Percentiles rank a stretch among this genome's conserved stretches.
Conservation (phyloP, 2,113 vertebrate genomes). For the Aythya baeri region DNA sequence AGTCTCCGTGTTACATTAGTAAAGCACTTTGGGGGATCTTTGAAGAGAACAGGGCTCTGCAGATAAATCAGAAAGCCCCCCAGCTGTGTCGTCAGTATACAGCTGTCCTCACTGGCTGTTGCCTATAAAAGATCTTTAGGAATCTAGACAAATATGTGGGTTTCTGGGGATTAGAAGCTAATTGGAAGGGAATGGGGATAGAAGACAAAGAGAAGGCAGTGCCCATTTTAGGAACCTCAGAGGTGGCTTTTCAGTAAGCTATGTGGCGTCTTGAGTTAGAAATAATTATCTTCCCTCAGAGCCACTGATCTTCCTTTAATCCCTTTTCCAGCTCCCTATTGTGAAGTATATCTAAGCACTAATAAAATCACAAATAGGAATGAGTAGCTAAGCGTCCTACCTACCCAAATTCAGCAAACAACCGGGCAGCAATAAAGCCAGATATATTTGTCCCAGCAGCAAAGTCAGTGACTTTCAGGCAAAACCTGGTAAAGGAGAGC, state of each 20-base stretch:
- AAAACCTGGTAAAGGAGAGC: not conserved
- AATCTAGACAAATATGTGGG: not conserved
- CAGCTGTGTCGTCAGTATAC: not conserved
- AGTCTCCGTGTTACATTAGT: not conserved
- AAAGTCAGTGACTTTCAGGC: not conserved
- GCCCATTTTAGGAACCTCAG: not conserved
- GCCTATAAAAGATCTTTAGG: not conserved
- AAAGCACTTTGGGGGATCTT: not conserved
- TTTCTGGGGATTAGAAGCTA: slow-evolving; percentile 28
- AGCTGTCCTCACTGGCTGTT: not conserved
- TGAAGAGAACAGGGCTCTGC: not conserved
- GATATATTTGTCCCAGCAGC: not conserved
- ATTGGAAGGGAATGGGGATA: slow-evolving; percentile 2
- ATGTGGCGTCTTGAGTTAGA: not conserved
- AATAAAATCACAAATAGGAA: not conserved
- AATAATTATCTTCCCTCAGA: slow-evolving; percentile 42
- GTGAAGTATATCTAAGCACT: not conserved
- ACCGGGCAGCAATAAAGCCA: not conserved
- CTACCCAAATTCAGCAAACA: not conserved
- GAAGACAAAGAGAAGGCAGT: slow-evolving; percentile 13
- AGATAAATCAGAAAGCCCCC: not conserved
- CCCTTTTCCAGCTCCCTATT: slow-evolving; percentile 4
- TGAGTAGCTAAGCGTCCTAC: not conserved
- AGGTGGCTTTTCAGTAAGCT: slow-evolving; percentile 8
- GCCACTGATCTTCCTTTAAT: slow-evolving; percentile 44